Conservation (phyloP, 2,888 invertebrate genomes). For the Stenodema calcarata region DNA sequence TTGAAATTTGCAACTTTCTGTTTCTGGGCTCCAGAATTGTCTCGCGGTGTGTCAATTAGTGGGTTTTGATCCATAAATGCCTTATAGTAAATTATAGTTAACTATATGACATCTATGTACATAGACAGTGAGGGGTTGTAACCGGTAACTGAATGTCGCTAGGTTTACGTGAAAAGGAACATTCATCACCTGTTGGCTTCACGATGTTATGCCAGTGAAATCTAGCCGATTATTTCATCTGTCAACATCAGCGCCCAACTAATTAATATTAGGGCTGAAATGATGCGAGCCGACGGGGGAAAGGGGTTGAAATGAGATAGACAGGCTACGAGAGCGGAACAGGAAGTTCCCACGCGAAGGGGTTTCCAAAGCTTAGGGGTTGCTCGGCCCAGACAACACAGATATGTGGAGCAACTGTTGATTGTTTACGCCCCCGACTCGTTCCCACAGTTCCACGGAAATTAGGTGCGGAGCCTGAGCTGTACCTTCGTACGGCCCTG, state of each 20-base stretch:
- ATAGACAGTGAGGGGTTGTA: too few relatives aligned
- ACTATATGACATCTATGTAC: too few relatives aligned
- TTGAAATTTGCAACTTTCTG: too few relatives aligned
- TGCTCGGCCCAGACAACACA: neutral
- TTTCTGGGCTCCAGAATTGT: too few relatives aligned
- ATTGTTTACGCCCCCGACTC: conserved; percentile 24
- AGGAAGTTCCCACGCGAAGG: conserved; percentile 3
- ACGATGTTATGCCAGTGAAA: too few relatives aligned
- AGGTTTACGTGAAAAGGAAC: too few relatives aligned
- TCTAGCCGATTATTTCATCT: neutral
- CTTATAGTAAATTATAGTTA: too few relatives aligned
- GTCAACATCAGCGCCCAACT: neutral
- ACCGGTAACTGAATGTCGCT: too few relatives aligned
- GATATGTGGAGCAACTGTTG: conserved; percentile 35
- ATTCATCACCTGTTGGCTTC: too few relatives aligned
- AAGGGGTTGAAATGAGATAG: neutral
- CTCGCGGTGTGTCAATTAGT: too few relatives aligned
- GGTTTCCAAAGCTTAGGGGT: neutral
- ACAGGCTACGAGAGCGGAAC: neutral
- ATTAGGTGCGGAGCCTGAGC: conserved; percentile 15
- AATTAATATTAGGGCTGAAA: neutral
- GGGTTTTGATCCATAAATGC: too few relatives aligned
- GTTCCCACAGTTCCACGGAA: conserved; percentile 27
- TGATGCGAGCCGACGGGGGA: neutral
- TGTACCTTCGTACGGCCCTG: neutral